Base-by-base conservation (phyloP, 2,888 invertebrate species). In the Noctuana brunneofusca region DNA sequence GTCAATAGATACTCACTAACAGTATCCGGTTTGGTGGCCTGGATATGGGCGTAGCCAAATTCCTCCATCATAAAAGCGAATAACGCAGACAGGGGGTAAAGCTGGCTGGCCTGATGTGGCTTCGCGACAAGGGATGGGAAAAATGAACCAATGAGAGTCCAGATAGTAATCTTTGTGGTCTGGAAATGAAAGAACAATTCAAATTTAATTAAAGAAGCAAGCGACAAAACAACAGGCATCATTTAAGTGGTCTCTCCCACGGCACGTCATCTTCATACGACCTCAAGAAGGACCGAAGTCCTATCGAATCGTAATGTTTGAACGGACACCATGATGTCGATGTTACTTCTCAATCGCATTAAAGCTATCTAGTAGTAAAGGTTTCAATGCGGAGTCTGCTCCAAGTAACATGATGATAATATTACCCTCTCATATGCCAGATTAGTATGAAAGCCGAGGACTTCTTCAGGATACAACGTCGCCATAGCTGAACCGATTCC, bases 21-120 rank as follows among this genome's bases (percentile, higher is more conserved):
- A 0, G 97, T 97, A 73, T 97, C 97, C 2, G 97, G 97, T 78
- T 96, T 97, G 0, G 97, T 96, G 0, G 96, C 93, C 77, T 97
- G 97, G 18, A 97, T 69, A 77, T 96, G 96, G 66, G 95, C 74
- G 66, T 74, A 93, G 0, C 77, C 80, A 1, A 67, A 62, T 46
- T 86, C 86, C 22, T 83, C 76, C 0, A 86, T 0, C 0, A 85
- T 1, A 12, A 30, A 59, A 0, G 69, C 65, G 35, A 72, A 80
- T 3, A 64, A 65, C 3, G 71, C 63, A 0, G 64, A 65, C 1
- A 85, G 60, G 0, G 88, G 89, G 22, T 86, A 87, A 69, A 86
- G 68, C 35, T 84, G 73, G 22, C 81, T 77, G 1, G 72, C 79
- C 0, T 79, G 66, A 0, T 77, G 63, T 0, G 76, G 57, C 0